Conservation (phyloP, 2,888 invertebrate species). For the Adelognathus sp. region DNA sequence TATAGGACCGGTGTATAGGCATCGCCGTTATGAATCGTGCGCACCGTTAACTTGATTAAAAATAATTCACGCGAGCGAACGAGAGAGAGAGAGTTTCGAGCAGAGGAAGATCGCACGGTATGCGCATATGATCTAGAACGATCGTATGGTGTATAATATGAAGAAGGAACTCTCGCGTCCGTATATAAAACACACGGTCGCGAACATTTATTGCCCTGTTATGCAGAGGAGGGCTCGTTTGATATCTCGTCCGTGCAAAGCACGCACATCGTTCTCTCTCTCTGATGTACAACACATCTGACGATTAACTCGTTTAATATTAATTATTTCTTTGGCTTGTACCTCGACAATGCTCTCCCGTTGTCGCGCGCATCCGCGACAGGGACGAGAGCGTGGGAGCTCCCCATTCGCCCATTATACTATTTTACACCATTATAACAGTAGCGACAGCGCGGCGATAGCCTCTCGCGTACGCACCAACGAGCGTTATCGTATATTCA, state of each 20-base stretch:
- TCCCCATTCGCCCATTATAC: not conserved
- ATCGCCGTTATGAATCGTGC: constrained; percentile 42
- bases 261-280: constrained; percentile 10
- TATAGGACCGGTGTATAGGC: not conserved
- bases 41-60: constrained; percentile 61
- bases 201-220: constrained; percentile 3
- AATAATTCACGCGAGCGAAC: constrained; percentile 53
- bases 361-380: not conserved
- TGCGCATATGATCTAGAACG: constrained; percentile 37
- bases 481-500: constrained; percentile 13
- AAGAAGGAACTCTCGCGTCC: constrained; percentile 20
- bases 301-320: constrained; percentile 53
- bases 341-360: constrained; percentile 40
- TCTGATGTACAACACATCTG: not conserved
- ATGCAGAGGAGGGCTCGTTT: constrained; percentile 6
- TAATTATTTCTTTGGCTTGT: constrained; percentile 49
- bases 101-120: constrained; percentile 24
- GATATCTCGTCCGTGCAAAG: not conserved
- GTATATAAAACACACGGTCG: not conserved
- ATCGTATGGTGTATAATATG: constrained; percentile 5
- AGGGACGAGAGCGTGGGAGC: constrained; percentile 49
- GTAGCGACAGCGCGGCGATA: constrained; percentile 14
- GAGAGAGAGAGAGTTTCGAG: not conserved
- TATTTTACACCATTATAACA: constrained; percentile 39
- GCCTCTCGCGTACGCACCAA: constrained; percentile 1